These are phyloP conservation scores for Calidris pygmaea DNA, from an alignment of 2,113 vertebrate genomes.

Conservation along the genomic window DNA sequence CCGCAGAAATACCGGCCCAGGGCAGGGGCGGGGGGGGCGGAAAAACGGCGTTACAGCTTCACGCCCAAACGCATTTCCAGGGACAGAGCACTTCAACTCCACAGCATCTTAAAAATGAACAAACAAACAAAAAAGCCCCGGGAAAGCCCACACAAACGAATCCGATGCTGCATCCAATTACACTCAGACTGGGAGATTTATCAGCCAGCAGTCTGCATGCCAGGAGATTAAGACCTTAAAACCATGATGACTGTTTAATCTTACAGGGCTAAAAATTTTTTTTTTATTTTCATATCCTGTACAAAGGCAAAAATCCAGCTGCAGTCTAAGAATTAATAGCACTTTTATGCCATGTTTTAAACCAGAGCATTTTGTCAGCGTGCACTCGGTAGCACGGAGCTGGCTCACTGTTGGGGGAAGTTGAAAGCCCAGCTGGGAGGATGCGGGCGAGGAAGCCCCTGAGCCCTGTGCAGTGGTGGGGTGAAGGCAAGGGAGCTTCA, in stretches of 20 bases:
- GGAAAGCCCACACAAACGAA: constrained; percentile 25
- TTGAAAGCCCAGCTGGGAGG: not conserved
- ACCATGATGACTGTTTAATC: constrained; percentile 72
- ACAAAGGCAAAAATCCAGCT: constrained; percentile 35
- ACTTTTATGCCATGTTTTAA: constrained; percentile 4
- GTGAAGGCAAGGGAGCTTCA: not conserved
- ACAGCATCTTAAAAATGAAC: constrained; percentile 19
- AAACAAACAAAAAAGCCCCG: constrained; percentile 17
- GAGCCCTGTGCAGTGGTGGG: fast-evolving
- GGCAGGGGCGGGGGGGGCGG: not conserved
- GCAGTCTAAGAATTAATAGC: constrained; percentile 27
- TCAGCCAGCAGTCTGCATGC: constrained; percentile 61
- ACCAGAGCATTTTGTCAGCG: not conserved
- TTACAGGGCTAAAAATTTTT: constrained; percentile 53
- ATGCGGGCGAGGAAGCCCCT: not conserved
- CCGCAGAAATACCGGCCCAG: not conserved
- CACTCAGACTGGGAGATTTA: constrained; percentile 51
- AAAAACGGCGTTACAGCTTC: constrained; percentile 50
- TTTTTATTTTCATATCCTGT: not conserved
- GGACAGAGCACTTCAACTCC: constrained; percentile 70
- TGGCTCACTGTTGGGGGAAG: not conserved
- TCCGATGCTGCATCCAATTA: constrained; percentile 70
- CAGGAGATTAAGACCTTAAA: constrained; percentile 75
- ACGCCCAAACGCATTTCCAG: constrained; percentile 71
- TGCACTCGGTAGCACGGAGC: not conserved